phyloP scores from a whole-genome alignment of 2,888 invertebrate species.

The Tetrapedia diversipes region DNA sequence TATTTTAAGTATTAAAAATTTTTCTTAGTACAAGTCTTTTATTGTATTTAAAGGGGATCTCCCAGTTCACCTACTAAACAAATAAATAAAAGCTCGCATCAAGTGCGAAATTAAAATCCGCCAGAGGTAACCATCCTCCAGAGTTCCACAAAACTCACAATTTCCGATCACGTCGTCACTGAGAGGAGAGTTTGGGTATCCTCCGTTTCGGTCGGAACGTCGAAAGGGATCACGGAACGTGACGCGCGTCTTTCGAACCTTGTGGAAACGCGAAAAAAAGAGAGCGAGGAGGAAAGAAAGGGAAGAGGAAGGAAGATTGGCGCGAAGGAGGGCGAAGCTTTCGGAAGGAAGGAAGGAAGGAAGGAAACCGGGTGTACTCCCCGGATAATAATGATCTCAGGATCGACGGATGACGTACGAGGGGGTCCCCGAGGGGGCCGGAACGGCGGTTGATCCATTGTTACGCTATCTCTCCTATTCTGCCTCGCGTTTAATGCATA shows the following conservation, averaged over 20 bases:
- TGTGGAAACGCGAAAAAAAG: constrained; percentile 18
- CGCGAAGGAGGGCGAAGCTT: constrained; percentile 38
- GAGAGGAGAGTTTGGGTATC: too few relatives aligned
- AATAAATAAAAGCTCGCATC: too few relatives aligned
- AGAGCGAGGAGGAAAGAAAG: constrained; percentile 39
- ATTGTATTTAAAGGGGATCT: too few relatives aligned
- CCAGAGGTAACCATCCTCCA: background rate
- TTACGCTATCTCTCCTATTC: constrained; percentile 78
- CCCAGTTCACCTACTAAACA: too few relatives aligned
- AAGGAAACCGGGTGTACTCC: constrained; percentile 57
- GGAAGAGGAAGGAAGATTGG: constrained; percentile 44
- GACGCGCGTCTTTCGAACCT: constrained; percentile 60
- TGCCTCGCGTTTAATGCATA: constrained; percentile 80
- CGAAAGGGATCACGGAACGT: constrained; percentile 47
- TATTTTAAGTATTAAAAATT: too few relatives aligned
- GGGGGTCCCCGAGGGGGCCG: constrained; percentile 73
- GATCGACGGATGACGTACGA: constrained; percentile 75
- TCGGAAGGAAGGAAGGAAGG: constrained; percentile 49
- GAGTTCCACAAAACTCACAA: background rate
- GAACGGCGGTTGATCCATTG: constrained; percentile 77
- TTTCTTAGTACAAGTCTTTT: too few relatives aligned
- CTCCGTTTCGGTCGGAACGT: constrained; percentile 35
- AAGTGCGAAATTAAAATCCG: background rate
- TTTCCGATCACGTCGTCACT: constrained; percentile 29
- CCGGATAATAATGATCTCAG: constrained; percentile 69